Evolutionary conservation across 2,888 invertebrate species (phyloP).

Genomic region (Coleophora flavipennella): DNA sequence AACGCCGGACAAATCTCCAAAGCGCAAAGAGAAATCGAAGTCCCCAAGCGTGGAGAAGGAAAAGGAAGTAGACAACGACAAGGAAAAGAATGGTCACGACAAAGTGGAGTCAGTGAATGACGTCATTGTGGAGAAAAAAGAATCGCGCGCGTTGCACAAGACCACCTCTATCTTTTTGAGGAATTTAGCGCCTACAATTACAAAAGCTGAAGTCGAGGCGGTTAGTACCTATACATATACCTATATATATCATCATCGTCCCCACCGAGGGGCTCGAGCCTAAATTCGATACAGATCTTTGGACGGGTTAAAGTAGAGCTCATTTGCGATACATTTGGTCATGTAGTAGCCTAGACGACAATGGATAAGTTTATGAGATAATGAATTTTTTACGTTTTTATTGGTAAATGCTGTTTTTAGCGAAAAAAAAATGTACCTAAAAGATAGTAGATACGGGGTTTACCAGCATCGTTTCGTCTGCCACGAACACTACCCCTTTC

Average conservation of each 20-base stretch:
- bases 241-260: too few relatives aligned
- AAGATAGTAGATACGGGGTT: too few relatives aligned
- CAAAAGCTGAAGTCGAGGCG: slow-evolving; percentile 96
- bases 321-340: neutral
- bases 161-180: slow-evolving; percentile 97
- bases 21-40: slow-evolving; percentile 40
- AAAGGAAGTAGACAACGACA: slow-evolving; percentile 40
- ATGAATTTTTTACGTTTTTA: too few relatives aligned
- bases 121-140: slow-evolving; percentile 53
- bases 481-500: too few relatives aligned
- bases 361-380: too few relatives aligned
- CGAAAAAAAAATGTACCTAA: too few relatives aligned
- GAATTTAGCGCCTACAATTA: slow-evolving; percentile 95
- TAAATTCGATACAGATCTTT: too few relatives aligned
- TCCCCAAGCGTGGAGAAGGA: slow-evolving; percentile 43
- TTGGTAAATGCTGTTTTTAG: too few relatives aligned
- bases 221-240: slow-evolving; percentile 63
- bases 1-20: slow-evolving; percentile 53
- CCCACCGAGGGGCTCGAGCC: too few relatives aligned
- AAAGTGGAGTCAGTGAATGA: slow-evolving; percentile 69
- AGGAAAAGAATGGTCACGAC: slow-evolving; percentile 48
- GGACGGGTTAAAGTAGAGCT: neutral
- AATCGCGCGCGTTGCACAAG: slow-evolving; percentile 87
- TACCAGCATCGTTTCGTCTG: too few relatives aligned
- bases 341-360: too few relatives aligned